A percentile compares a stretch with the other conserved stretches of the same genome.
These are phyloP conservation scores for Bos indicus DNA, from an alignment of 2,113 vertebrate species.

Conservation along the genomic window DNA sequence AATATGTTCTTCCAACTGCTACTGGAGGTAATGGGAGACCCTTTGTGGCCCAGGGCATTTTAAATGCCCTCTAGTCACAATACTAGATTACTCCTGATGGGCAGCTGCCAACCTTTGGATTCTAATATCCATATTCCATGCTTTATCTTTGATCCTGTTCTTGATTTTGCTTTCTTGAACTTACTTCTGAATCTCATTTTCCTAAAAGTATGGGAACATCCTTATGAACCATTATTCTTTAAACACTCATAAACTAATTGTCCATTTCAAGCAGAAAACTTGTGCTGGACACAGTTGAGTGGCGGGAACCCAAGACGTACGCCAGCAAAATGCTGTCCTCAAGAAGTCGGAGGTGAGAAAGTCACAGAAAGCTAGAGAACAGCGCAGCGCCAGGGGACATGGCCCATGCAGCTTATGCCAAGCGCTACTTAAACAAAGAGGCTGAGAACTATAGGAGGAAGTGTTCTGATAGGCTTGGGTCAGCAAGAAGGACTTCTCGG, in stretches of 20 bases:
- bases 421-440: not conserved
- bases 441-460: not conserved
- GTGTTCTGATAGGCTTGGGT: not conserved
- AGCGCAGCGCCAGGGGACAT: not conserved
- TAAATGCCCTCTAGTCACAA: not conserved
- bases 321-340: not conserved
- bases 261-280: not conserved
- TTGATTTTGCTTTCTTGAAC: not conserved
- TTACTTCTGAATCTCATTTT: not conserved
- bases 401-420: rapidly evolving
- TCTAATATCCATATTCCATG: not conserved
- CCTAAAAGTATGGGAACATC: conserved; percentile 29
- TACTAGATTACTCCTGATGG: not conserved
- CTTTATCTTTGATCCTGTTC: not conserved
- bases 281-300: not conserved
- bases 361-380: not conserved
- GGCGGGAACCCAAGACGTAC: not conserved
- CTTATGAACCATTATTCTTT: conserved; percentile 47
- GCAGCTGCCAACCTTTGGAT: not conserved
- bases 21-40: conserved; percentile 38
- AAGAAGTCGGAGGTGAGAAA: conserved; percentile 6
- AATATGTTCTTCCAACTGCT: conserved; percentile 39
- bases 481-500: not conserved
- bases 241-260: not conserved
- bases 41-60: conserved; percentile 9